These are phyloP conservation scores for Habropoda laboriosa DNA, from an alignment of 1,140 invertebrate genomes.

Conservation along the genomic window DNA sequence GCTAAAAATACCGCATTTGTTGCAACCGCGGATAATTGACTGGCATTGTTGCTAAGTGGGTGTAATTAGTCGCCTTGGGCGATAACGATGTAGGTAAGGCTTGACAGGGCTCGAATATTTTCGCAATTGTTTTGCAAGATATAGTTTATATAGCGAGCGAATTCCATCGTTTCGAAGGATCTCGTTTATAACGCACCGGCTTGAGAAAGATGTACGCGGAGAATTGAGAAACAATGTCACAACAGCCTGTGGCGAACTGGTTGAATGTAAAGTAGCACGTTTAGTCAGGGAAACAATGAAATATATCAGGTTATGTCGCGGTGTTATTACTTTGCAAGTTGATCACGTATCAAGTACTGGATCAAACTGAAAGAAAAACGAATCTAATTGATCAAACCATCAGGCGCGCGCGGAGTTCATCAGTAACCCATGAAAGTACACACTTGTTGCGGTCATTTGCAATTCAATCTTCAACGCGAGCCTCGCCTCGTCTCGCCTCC, in stretches of 20 bases:
- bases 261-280: conserved; percentile 37
- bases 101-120: too few species aligned
- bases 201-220: too few species aligned
- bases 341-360: conserved; percentile 9
- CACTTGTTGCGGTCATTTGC: conserved; percentile 31
- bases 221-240: conserved; percentile 39
- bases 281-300: conserved; percentile 22
- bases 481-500: background rate
- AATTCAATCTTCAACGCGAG: conserved; percentile 24
- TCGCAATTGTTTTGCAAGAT: too few species aligned
- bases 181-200: background rate
- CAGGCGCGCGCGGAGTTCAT: background rate
- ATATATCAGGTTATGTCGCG: background rate
- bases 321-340: conserved; percentile 18
- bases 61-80: background rate
- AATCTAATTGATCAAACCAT: conserved; percentile 17
- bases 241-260: background rate
- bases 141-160: too few species aligned
- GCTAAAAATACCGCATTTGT: background rate
- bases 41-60: background rate
- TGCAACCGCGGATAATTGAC: background rate
- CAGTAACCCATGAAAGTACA: conserved; percentile 35
- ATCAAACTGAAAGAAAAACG: conserved; percentile 21
- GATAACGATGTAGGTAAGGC: background rate
- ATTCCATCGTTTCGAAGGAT: background rate